A percentile compares a stretch with the other conserved stretches of the same genome.
These are phyloP conservation scores for Pyrrhosoma nymphula DNA, from an alignment of 2,888 invertebrate genomes.

Conservation along the genomic window DNA sequence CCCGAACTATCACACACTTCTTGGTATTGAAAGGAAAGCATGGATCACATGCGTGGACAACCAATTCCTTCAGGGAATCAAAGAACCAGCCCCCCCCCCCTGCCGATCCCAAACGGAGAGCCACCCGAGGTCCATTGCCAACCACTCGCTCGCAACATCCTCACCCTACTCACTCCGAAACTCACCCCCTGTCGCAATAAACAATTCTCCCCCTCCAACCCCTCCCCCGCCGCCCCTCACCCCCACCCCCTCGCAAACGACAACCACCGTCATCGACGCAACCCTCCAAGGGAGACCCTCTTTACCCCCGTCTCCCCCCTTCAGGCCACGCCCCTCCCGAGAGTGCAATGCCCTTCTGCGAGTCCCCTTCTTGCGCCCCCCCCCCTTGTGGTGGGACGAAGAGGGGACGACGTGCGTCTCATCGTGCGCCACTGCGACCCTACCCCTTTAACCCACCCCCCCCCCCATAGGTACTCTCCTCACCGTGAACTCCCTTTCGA, in stretches of 20 bases:
- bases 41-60: background rate
- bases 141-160: no score
- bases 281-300: background rate
- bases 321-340: slow-evolving; percentile 7
- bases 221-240: background rate
- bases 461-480: background rate
- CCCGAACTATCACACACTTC: background rate
- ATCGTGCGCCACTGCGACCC: background rate
- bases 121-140: background rate
- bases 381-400: background rate
- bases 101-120: background rate
- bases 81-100: background rate
- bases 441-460: background rate
- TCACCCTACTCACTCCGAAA: background rate
- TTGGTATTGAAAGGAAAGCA: background rate
- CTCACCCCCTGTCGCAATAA: slow-evolving; percentile 24
- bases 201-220: background rate
- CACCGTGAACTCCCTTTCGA: background rate
- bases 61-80: background rate
- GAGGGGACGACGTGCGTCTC: background rate
- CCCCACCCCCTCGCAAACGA: background rate
- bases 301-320: background rate
- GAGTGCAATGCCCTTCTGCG: background rate
- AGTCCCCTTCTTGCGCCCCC: background rate
- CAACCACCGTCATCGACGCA: background rate